A percentile compares a stretch with the other conserved stretches of the same genome.
Conservation (phyloP, 2,888 invertebrate genomes). For the Sarcophaga rosellei region DNA sequence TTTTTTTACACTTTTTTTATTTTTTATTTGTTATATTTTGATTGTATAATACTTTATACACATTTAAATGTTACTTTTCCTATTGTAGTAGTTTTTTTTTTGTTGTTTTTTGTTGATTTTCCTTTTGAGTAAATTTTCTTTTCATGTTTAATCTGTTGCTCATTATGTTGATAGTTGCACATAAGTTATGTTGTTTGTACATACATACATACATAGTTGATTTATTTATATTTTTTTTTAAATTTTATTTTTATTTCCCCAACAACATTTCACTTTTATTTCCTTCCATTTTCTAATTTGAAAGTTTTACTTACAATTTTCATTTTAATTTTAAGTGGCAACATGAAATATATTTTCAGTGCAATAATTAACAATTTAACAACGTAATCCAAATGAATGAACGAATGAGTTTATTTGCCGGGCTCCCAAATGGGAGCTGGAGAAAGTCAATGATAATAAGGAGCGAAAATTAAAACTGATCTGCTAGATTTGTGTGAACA, state of each 20-base stretch:
- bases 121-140: neutral
- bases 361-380: neutral
- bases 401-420: no score
- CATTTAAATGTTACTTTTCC: slow-evolving; percentile 42
- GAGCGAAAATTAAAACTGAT: no score
- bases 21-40: slow-evolving; percentile 2
- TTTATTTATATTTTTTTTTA: neutral
- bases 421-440: no score
- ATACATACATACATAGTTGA: neutral
- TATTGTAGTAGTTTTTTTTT: neutral
- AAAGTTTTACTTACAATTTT: slow-evolving; percentile 1
- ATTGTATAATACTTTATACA: slow-evolving; percentile 26
- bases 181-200: neutral
- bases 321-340: slow-evolving; percentile 24
- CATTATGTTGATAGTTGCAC: neutral
- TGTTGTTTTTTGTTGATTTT: no score
- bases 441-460: no score
- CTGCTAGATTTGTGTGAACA: no score
- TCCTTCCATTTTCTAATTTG: slow-evolving; percentile 18
- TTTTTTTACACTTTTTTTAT: neutral
- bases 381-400: neutral
- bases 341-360: slow-evolving; percentile 41
- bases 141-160: neutral
- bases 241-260: slow-evolving; percentile 5
- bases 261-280: slow-evolving; percentile 19